Evolutionary conservation across 2,888 invertebrate species (phyloP), one percentile per base, ranked within the genome.

Genomic region (Agelastica alni): DNA sequence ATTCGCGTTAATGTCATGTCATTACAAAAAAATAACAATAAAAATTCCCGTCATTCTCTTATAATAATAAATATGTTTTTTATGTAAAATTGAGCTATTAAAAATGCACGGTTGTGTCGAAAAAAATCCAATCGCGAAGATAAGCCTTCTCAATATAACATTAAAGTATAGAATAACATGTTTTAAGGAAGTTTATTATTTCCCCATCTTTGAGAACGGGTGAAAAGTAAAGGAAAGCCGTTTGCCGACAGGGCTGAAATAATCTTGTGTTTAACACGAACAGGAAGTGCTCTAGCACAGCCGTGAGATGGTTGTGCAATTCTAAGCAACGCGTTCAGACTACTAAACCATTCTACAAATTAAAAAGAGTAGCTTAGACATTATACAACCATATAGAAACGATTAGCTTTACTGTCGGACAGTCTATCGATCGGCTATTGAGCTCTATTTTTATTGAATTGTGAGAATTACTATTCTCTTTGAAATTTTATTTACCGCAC

Each of bases 311-410:
- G 62, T 63, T 71, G 68, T 66, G 62, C 65, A 69, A 70, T 67
- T 64, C 60, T 49, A 39, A 48, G 61, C 62, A 62, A 71, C 72
- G 71, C 71, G 71, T 59, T 59, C 63, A 60, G 71, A 70, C 70
- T 72, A 63, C 63, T 62, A 67, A 73, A 72, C 68, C 70, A 69
- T 67, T 65, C 66, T 61, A 61, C 66, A 69, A 69, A 71, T 71
- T 67, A 68, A 69, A 69, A 70, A 69, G 69, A 65, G 66, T 68
- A 63, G 64, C 55, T 37, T 17, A 34, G 28, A 36, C 51, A 36
- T 47, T 43, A 47, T 56, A 56, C 42, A 47, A 37, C 47, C 26
- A 53, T 48, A 43, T 43, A 53, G 42, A 22, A 48, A 48, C 53
- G 31, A 48, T 53, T 53, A 48, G 13, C 47, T 30, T 10, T 16